phyloP scores from a whole-genome alignment of 1,140 invertebrate genomes.

The Magallana gigas region DNA sequence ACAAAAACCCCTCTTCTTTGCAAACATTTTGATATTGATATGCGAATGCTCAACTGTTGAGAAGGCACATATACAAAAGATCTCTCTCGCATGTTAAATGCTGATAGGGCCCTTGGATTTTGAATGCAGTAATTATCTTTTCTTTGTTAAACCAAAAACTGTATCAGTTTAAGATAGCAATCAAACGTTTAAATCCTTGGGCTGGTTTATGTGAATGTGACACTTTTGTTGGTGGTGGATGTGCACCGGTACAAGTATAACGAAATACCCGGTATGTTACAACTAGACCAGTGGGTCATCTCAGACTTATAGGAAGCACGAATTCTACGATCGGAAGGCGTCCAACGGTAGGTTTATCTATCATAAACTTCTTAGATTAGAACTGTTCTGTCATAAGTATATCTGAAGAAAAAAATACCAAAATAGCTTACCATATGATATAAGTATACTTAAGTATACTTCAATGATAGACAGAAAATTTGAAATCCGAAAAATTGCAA shows the following conservation, averaged over 20 bases:
- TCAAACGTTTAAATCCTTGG: slow-evolving; percentile 28
- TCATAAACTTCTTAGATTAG: no score
- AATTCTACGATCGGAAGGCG: no score
- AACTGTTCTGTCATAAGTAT: no score
- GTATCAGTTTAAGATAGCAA: slow-evolving; percentile 23
- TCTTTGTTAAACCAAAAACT: slow-evolving; percentile 28
- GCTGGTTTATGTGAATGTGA: not conserved
- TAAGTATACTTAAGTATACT: no score
- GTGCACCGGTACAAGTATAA: not conserved
- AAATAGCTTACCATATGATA: no score
- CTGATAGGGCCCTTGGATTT: slow-evolving; percentile 4
- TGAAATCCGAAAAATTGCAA: no score
- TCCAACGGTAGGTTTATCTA: no score
- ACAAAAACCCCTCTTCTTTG: not conserved
- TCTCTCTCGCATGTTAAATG: not conserved
- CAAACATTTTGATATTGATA: not conserved
- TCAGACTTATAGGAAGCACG: no score
- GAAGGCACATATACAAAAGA: not conserved
- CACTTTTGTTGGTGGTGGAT: slow-evolving; percentile 15
- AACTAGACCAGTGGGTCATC: slow-evolving; percentile 22
- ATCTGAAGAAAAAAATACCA: no score
- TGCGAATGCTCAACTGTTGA: slow-evolving; percentile 19
- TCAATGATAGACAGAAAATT: no score
- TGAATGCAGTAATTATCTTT: slow-evolving; percentile 28
- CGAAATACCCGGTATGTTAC: not conserved